Evolutionary conservation across 2,888 invertebrate species (phyloP).

Genomic region (Drosophila trichaetosa): DNA sequence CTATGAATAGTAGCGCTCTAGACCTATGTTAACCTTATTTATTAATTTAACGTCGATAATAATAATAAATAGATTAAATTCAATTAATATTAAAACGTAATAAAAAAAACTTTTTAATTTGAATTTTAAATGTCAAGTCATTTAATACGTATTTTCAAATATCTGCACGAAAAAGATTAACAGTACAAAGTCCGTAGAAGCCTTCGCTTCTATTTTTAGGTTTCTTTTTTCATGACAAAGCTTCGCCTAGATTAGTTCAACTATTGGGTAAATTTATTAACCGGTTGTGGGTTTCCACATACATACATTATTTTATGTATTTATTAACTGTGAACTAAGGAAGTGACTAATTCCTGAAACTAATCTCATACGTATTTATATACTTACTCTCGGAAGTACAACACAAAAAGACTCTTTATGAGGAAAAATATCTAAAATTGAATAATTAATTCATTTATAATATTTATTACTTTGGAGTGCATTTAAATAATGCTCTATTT

Average conservation of each 20-base stretch:
- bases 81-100: too few species aligned
- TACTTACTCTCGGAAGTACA: not conserved
- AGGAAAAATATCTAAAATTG: not conserved
- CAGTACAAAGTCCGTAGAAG: not conserved
- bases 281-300: not conserved
- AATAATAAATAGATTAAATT: too few species aligned
- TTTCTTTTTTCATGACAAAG: not conserved
- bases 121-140: not conserved
- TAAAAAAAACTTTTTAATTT: too few species aligned
- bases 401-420: not conserved
- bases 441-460: not conserved
- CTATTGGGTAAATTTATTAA: not conserved
- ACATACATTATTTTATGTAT: not conserved
- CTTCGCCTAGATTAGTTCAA: not conserved
- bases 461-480: not conserved
- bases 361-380: not conserved
- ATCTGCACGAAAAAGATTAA: not conserved
- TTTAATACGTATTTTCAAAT: not conserved
- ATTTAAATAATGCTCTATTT: not conserved
- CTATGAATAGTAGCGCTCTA: not conserved
- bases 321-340: not conserved
- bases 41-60: not conserved
- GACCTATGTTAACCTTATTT: not conserved
- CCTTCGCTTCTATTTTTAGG: not conserved
- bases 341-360: not conserved